Evolutionary conservation across 1,140 invertebrate species (phyloP).

Genomic region (Plectrocnemia conspersa): DNA sequence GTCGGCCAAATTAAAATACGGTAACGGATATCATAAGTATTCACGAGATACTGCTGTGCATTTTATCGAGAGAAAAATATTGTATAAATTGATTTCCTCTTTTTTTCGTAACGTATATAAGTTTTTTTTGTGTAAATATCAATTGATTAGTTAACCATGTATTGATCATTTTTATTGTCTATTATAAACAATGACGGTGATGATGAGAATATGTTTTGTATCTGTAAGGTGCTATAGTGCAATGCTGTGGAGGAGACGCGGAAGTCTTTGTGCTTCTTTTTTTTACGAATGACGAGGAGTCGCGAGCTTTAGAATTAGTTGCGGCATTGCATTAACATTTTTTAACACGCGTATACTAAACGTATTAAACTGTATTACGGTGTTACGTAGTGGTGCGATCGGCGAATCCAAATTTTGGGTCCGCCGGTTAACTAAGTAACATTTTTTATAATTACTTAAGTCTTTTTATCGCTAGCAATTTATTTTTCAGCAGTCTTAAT

Average conservation of each 20-base stretch:
- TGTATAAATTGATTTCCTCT: slow-evolving; percentile 30
- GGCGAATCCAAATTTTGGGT: too few relatives aligned
- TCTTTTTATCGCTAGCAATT: slow-evolving; percentile 33
- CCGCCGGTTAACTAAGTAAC: too few relatives aligned
- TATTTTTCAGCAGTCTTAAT: slow-evolving; percentile 35
- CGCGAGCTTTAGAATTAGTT: slow-evolving; percentile 15
- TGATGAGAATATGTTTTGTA: too few relatives aligned
- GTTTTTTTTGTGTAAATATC: slow-evolving; percentile 34
- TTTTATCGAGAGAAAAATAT: slow-evolving; percentile 16
- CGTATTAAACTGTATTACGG: too few relatives aligned
- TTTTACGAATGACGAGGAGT: slow-evolving; percentile 11
- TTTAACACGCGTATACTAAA: slow-evolving; percentile 9
- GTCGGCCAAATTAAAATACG: neutral
- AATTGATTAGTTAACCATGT: slow-evolving; percentile 27
- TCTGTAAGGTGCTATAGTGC: slow-evolving; percentile 33
- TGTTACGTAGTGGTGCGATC: too few relatives aligned
- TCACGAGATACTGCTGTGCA: slow-evolving; percentile 20
- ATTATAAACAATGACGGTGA: too few relatives aligned
- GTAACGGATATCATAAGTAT: too few relatives aligned
- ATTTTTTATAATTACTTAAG: slow-evolving; percentile 31
- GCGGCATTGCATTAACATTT: slow-evolving; percentile 23
- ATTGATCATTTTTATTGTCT: slow-evolving; percentile 19
- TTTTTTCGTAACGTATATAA: too few relatives aligned
- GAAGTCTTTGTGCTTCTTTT: slow-evolving; percentile 22
- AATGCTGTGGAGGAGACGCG: slow-evolving; percentile 17